Percentiles rank a stretch among this genome's conserved stretches.
These are phyloP conservation scores for Reticulitermes lucifugus DNA, from an alignment of 2,888 invertebrate species.

Conservation along the genomic window DNA sequence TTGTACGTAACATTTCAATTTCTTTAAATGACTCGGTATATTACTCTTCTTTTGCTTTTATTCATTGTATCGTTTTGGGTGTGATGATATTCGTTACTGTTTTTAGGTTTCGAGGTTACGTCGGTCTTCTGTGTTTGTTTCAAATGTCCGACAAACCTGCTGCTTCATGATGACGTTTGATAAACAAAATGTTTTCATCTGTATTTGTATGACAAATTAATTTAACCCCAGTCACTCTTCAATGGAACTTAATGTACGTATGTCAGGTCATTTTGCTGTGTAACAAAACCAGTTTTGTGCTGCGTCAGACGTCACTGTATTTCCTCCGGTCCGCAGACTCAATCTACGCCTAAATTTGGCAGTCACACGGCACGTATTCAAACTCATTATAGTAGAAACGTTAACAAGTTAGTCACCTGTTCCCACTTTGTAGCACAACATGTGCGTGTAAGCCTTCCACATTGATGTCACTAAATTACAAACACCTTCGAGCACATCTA, in stretches of 20 bases:
- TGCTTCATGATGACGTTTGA: not conserved
- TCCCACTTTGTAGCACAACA: no score
- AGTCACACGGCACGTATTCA: no score
- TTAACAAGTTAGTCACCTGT: no score
- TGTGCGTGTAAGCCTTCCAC: no score
- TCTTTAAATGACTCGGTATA: no score
- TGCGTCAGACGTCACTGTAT: not conserved
- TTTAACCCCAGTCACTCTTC: not conserved
- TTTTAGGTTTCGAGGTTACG: conserved; percentile 1
- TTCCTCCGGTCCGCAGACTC: not conserved
- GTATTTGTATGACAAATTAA: not conserved
- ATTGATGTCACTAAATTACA: no score
- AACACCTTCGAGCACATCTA: no score
- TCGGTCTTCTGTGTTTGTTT: not conserved
- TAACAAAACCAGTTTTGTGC: not conserved
- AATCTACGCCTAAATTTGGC: no score
- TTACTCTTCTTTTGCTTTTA: no score
- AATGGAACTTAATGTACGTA: not conserved
- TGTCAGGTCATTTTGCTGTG: not conserved
- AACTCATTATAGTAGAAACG: no score
- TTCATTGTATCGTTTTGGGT: no score
- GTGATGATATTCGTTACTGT: not conserved
- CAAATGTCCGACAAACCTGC: not conserved
- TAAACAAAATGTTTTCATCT: not conserved
- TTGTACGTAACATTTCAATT: no score